Conservation (phyloP, 2,113 vertebrate genomes). For the Pluvianellus socialis region DNA sequence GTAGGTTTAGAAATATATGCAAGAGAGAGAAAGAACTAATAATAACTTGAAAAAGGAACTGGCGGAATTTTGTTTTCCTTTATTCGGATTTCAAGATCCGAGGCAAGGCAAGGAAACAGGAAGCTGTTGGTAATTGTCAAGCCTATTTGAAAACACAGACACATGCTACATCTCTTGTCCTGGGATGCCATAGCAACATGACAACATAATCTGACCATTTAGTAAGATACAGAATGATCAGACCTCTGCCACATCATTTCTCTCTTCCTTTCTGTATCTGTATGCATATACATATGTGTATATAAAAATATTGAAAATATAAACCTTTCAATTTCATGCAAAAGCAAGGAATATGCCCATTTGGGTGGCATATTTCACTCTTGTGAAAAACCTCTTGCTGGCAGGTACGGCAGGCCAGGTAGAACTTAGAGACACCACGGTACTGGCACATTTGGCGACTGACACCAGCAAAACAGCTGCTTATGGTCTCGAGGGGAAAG, state of each 20-base stretch:
- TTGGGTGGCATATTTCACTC: not conserved
- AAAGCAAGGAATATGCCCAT: not conserved
- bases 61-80: not conserved
- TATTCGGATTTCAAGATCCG: not conserved
- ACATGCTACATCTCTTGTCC: not conserved
- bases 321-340: not conserved
- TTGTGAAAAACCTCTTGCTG: not conserved
- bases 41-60: not conserved
- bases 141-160: not conserved
- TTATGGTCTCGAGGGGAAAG: not conserved
- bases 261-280: not conserved
- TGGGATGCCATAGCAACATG: not conserved
- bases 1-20: not conserved
- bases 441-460: not conserved
- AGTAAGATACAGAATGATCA: not conserved
- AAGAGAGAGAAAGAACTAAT: too few relatives aligned
- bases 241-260: not conserved
- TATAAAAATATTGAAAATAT: not conserved
- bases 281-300: not conserved
- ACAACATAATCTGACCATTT: not conserved
- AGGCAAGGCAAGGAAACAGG: not conserved
- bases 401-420: not conserved
- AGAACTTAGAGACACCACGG: not conserved
- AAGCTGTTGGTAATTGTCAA: not conserved
- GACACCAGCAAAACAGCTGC: not conserved